phyloP scores from a whole-genome alignment of 2,888 invertebrate genomes.

The Microplitis deprimator region DNA sequence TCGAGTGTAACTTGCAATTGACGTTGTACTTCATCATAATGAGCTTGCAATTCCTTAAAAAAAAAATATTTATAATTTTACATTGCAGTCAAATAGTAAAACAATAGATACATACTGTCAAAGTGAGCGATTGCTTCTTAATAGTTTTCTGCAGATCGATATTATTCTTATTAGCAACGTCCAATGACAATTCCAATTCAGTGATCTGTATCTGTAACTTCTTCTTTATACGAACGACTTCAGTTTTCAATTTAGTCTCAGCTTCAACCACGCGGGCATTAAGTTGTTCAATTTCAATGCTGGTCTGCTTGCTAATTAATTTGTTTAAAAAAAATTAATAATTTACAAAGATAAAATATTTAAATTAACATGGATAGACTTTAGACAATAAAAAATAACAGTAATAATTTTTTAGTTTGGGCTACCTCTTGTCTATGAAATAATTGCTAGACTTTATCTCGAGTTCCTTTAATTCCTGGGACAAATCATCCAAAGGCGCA shows the following conservation, averaged over 20 bases:
- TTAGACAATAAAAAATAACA: background rate
- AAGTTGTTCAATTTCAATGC: slow-evolving; percentile 97
- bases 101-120: slow-evolving; percentile 74
- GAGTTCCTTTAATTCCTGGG: slow-evolving; percentile 77
- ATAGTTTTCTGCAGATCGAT: slow-evolving; percentile 97
- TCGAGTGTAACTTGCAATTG: slow-evolving; percentile 96
- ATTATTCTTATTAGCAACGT: slow-evolving; percentile 98
- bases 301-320: slow-evolving; percentile 89
- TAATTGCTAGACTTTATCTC: slow-evolving; percentile 76
- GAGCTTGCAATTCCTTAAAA: slow-evolving; percentile 88
- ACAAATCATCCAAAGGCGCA: slow-evolving; percentile 76
- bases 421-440: slow-evolving; percentile 79
- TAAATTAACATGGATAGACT: slow-evolving; percentile 17
- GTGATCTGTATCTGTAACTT: slow-evolving; percentile 98
- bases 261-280: slow-evolving; percentile 96
- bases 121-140: slow-evolving; percentile 96
- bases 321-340: slow-evolving; percentile 38
- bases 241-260: slow-evolving; percentile 95
- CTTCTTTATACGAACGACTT: slow-evolving; percentile 98
- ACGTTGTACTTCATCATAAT: slow-evolving; percentile 96
- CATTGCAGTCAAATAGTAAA: slow-evolving; percentile 2
- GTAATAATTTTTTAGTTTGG: background rate
- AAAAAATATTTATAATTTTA: slow-evolving; percentile 32
- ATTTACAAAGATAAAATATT: background rate
- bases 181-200: slow-evolving; percentile 95